Percentiles rank a stretch among this genome's conserved stretches.
phyloP scores from a whole-genome alignment of 2,888 invertebrate genomes.

The Pristionchus arcanus region DNA sequence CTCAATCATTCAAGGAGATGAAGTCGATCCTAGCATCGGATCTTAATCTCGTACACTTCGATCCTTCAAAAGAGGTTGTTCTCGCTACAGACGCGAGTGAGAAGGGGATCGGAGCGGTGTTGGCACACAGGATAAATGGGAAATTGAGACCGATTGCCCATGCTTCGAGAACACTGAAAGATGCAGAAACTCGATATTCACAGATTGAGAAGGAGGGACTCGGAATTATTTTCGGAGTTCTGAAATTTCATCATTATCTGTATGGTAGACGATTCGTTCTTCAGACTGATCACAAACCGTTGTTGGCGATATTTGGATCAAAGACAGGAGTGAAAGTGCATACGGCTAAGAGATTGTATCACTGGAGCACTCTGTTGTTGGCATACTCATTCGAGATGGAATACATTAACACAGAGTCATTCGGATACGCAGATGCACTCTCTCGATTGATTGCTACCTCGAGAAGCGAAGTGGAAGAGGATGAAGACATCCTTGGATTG shows the following conservation, averaged over 20 bases:
- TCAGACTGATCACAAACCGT: conserved; percentile 74
- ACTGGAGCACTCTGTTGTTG: conserved; percentile 71
- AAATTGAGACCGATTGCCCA: conserved; percentile 65
- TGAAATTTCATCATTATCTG: conserved; percentile 80
- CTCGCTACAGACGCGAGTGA: conserved; percentile 80
- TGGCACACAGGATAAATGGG: conserved; percentile 67
- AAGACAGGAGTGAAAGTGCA: conserved; percentile 69
- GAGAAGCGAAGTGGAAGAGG: not conserved
- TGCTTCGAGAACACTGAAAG: conserved; percentile 59
- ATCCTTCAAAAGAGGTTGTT: conserved; percentile 72
- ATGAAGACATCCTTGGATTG: conserved; percentile 57
- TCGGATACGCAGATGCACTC: conserved; percentile 78
- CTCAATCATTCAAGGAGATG: conserved; percentile 54
- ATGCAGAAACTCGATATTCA: conserved; percentile 62
- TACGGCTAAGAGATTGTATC: conserved; percentile 75
- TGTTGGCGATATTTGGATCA: conserved; percentile 73
- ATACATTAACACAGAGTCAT: conserved; percentile 71
- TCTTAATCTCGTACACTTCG: conserved; percentile 75
- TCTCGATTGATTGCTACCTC: conserved; percentile 67
- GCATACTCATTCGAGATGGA: conserved; percentile 78
- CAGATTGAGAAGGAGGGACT: conserved; percentile 78
- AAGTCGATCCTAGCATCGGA: conserved; percentile 58
- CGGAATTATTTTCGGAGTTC: conserved; percentile 79
- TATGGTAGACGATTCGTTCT: conserved; percentile 80
- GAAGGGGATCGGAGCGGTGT: conserved; percentile 75